A percentile compares a stretch with the other conserved stretches of the same genome.
Conservation (phyloP, 2,888 invertebrate species). For the Drosophila pegasa region DNA sequence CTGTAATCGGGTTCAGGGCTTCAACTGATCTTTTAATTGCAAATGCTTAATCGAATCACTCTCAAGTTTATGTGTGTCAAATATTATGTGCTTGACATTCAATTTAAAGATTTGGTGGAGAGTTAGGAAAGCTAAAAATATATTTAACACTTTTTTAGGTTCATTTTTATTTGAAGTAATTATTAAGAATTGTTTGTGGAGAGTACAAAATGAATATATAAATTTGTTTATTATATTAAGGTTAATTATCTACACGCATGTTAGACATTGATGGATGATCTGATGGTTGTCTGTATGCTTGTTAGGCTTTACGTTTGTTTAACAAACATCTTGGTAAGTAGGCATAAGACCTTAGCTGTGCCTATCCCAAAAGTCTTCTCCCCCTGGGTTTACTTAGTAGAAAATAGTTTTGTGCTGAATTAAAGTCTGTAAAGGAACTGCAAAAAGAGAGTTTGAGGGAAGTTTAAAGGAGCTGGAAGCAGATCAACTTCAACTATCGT, state of each 20-base stretch:
- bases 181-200: not conserved
- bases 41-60: slow-evolving; percentile 11
- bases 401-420: too few relatives aligned
- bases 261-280: slow-evolving; percentile 1
- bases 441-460: too few relatives aligned
- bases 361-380: too few relatives aligned
- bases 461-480: too few relatives aligned
- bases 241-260: not conserved
- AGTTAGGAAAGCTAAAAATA: not conserved
- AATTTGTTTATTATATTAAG: not conserved
- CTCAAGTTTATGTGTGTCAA: slow-evolving; percentile 14
- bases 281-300: not conserved
- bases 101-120: not conserved
- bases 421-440: too few relatives aligned
- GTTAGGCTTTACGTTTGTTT: not conserved
- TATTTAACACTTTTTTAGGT: not conserved
- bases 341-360: not conserved
- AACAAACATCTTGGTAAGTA: not conserved
- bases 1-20: slow-evolving; percentile 57
- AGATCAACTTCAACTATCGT: too few relatives aligned
- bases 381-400: too few relatives aligned
- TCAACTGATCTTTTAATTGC: slow-evolving; percentile 38
- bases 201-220: not conserved
- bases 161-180: not conserved
- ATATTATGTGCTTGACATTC: slow-evolving; percentile 1